These are phyloP conservation scores for Crenichthys baileyi DNA, from an alignment of 2,797 vertebrate genomes.

Conservation along the genomic window DNA sequence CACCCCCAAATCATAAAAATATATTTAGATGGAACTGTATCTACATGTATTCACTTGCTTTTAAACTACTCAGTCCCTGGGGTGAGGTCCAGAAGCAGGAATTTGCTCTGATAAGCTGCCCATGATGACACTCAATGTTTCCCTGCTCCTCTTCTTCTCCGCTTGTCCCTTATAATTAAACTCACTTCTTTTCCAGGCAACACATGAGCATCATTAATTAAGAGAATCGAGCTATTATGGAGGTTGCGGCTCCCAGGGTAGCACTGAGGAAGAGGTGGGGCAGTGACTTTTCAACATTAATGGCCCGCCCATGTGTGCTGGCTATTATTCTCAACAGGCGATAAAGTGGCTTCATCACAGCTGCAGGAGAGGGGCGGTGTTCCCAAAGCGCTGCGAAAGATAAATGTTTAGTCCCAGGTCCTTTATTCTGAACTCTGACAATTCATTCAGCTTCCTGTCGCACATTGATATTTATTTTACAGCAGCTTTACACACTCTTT, in stretches of 20 bases:
- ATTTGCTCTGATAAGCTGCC: constrained; percentile 30
- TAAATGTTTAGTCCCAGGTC: constrained; percentile 54
- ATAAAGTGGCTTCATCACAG: constrained; percentile 61
- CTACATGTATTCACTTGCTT: not conserved
- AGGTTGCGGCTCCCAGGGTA: constrained; percentile 59
- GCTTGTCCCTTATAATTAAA: constrained; percentile 52
- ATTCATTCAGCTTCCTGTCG: constrained; percentile 4
- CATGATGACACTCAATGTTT: constrained; percentile 48
- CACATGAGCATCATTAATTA: constrained; percentile 63
- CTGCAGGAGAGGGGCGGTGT: constrained; percentile 45
- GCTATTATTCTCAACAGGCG: constrained; percentile 74
- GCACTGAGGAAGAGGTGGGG: constrained; percentile 55
- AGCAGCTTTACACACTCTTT: not conserved
- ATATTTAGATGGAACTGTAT: not conserved
- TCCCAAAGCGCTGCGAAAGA: constrained; percentile 52
- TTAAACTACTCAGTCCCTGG: not conserved
- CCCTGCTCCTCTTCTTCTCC: constrained; percentile 34
- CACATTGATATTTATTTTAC: constrained; percentile 25
- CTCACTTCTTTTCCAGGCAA: constrained; percentile 49
- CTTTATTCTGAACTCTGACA: constrained; percentile 42
- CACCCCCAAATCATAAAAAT: too few species aligned
- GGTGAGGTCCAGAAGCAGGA: constrained; percentile 21
- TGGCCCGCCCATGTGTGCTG: constrained; percentile 50
- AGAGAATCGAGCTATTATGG: constrained; percentile 60
- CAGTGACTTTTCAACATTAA: constrained; percentile 63